Conservation (phyloP, 1,140 invertebrate species). For the Drosophila mayri region DNA sequence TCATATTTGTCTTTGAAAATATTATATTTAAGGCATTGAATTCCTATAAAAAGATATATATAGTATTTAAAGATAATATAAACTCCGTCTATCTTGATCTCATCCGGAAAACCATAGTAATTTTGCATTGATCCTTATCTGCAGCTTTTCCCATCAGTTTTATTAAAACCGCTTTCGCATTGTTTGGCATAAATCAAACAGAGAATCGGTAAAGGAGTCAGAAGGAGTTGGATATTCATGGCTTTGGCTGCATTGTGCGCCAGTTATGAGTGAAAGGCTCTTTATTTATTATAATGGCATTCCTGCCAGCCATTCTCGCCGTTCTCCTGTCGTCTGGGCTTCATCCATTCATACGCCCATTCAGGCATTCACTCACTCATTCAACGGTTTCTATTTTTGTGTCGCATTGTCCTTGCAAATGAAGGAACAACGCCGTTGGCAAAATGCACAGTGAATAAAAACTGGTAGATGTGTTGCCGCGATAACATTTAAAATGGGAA, state of each 20-base stretch:
- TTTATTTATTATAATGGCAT: slow-evolving; percentile 82
- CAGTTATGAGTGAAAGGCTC: slow-evolving; percentile 80
- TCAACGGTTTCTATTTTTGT: slow-evolving; percentile 60
- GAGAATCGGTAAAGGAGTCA: slow-evolving; percentile 27
- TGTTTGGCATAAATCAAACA: slow-evolving; percentile 67
- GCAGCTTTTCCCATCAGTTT: slow-evolving; percentile 53
- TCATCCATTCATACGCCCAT: slow-evolving; percentile 51
- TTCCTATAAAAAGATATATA: neutral
- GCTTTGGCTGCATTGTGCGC: slow-evolving; percentile 70
- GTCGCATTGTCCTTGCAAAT: slow-evolving; percentile 82
- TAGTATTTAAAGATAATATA: neutral
- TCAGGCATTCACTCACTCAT: slow-evolving; percentile 61
- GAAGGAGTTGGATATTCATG: slow-evolving; percentile 53
- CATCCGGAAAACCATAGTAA: slow-evolving; percentile 3
- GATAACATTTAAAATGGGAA: slow-evolving; percentile 1
- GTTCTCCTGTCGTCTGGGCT: slow-evolving; percentile 40
- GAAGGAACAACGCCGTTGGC: slow-evolving; percentile 65
- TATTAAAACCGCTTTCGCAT: slow-evolving; percentile 69
- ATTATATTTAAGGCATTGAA: neutral
- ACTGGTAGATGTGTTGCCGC: neutral
- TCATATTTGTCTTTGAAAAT: neutral
- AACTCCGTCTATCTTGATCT: neutral
- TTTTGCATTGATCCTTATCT: slow-evolving; percentile 59
- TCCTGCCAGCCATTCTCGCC: slow-evolving; percentile 50
- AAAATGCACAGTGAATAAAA: slow-evolving; percentile 35